phyloP scores from a whole-genome alignment of 2,113 vertebrate species.

The Pelecanus crispus region DNA sequence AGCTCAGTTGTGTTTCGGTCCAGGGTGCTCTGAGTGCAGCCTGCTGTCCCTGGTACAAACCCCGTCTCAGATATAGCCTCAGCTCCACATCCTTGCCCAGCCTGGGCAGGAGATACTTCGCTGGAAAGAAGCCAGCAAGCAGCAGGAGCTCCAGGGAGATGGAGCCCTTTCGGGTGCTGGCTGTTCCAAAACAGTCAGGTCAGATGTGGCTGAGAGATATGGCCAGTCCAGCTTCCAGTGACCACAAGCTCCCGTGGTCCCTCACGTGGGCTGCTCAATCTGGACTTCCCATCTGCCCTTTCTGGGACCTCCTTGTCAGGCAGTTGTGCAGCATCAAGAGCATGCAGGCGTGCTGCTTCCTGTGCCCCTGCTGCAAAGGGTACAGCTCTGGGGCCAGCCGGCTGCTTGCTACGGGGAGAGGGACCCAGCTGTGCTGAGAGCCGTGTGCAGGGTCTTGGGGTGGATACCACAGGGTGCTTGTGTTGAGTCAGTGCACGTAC shows the following conservation, averaged over 20 bases:
- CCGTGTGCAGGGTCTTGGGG: neutral
- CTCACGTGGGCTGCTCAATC: neutral
- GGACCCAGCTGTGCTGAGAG: neutral
- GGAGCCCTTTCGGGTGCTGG: neutral
- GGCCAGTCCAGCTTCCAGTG: neutral
- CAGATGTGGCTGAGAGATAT: neutral
- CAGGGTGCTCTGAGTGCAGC: rapidly evolving
- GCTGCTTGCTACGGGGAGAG: neutral
- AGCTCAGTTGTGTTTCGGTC: neutral
- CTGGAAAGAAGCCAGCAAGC: neutral
- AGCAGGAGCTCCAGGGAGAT: neutral
- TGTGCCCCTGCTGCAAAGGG: neutral
- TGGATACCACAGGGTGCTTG: neutral
- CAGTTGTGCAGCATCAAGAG: neutral
- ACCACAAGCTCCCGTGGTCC: rapidly evolving
- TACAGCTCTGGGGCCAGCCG: neutral
- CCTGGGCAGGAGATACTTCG: neutral
- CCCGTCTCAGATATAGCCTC: neutral
- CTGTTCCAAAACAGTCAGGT: neutral
- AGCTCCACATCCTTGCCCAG: neutral
- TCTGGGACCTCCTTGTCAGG: neutral
- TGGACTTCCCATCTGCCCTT: neutral
- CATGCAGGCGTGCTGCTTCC: neutral
- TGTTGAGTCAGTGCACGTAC: neutral
- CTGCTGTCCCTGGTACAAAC: neutral